Evolutionary conservation across 2,797 vertebrate genomes (phyloP).

Genomic region (Sylvia borin): DNA sequence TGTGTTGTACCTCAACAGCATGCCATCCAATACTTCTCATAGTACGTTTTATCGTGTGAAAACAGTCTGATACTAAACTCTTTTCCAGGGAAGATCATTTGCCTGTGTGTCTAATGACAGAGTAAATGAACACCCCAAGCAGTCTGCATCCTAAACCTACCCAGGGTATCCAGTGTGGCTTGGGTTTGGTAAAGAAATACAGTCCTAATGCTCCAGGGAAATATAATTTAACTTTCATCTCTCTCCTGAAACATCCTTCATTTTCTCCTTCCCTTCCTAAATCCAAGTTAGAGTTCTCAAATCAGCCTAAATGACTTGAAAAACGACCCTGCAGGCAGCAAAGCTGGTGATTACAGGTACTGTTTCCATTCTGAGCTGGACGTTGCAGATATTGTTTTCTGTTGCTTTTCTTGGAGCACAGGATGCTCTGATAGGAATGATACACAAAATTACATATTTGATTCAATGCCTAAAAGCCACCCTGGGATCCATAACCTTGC

Average conservation of each 20-base stretch:
- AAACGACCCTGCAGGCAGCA: neutral
- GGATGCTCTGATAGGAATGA: slow-evolving; percentile 77
- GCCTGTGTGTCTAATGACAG: slow-evolving; percentile 1
- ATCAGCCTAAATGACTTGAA: slow-evolving; percentile 2
- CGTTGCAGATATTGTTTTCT: slow-evolving; percentile 64
- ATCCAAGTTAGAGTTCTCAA: neutral
- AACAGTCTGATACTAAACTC: neutral
- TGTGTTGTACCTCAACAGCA: neutral
- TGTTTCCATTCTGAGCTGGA: slow-evolving; percentile 26
- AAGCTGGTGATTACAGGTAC: slow-evolving; percentile 57
- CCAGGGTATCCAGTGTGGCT: neutral
- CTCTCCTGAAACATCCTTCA: slow-evolving; percentile 38
- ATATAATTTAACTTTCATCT: slow-evolving; percentile 23
- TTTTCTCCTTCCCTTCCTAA: neutral
- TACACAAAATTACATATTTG: slow-evolving; percentile 82
- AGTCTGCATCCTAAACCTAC: neutral
- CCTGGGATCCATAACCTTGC: slow-evolving; percentile 79
- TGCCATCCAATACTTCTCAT: neutral
- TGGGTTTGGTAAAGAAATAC: slow-evolving; percentile 36
- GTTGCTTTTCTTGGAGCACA: slow-evolving; percentile 73
- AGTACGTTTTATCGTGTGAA: neutral
- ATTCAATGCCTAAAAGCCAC: slow-evolving; percentile 78
- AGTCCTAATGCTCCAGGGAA: neutral
- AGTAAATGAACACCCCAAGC: slow-evolving; percentile 5
- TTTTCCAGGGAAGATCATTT: slow-evolving; percentile 41